These are phyloP conservation scores for Phylloscopus collybita DNA, from an alignment of 2,797 vertebrate genomes.

Conservation along the genomic window DNA sequence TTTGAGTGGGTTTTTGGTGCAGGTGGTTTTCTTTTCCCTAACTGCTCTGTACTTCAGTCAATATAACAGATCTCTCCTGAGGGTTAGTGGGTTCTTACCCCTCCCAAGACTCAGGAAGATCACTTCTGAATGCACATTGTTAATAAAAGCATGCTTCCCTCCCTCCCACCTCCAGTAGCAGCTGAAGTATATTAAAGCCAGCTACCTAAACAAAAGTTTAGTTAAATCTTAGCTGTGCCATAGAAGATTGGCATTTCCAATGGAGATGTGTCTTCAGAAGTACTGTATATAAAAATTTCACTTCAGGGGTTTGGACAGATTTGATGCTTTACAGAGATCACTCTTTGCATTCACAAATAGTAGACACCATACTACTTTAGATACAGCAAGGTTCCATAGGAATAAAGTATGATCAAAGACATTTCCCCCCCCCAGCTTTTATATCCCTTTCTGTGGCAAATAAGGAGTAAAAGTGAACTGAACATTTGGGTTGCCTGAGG, in stretches of 20 bases:
- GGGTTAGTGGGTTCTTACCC: not conserved
- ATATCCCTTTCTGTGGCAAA: conserved; percentile 35
- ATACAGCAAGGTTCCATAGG: not conserved
- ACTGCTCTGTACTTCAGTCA: not conserved
- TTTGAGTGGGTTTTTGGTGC: accelerated
- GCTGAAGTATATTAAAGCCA: not conserved
- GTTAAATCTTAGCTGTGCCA: not conserved
- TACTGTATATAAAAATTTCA: not conserved
- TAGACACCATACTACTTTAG: conserved; percentile 22
- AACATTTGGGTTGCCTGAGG: conserved; percentile 74
- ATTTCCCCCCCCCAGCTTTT: conserved; percentile 5
- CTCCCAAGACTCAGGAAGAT: not conserved
- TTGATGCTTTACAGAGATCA: conserved; percentile 26
- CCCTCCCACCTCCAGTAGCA: accelerated
- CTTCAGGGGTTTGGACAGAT: not conserved
- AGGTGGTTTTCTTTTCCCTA: not conserved
- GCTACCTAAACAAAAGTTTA: not conserved
- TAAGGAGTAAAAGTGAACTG: conserved; percentile 60
- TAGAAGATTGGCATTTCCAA: not conserved
- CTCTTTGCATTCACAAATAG: not conserved
- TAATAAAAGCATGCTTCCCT: not conserved
- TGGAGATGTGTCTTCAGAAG: not conserved
- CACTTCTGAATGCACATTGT: not conserved
- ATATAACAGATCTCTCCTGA: not conserved
- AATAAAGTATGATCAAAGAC: conserved; percentile 48